Evolutionary conservation across 2,888 invertebrate species (phyloP), one percentile per base, ranked within the genome.

Genomic region (Rhamphomyia laevipes): DNA sequence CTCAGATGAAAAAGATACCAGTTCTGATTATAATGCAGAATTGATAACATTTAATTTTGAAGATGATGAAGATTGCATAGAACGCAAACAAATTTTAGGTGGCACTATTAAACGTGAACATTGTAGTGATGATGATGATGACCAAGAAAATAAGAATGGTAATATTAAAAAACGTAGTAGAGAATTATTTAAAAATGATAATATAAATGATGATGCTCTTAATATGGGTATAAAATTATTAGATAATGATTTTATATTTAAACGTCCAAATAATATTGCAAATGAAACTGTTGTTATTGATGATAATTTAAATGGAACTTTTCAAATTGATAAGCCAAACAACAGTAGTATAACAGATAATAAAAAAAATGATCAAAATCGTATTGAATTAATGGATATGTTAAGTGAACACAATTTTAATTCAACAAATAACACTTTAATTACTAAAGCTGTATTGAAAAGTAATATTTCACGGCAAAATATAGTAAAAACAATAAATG

Each of bases 401-500:
- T 48, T 61, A 31, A 61, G 59, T 6, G 62, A 63, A 30, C 54
- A 63, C 40, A 58, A 61, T 48, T 56, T 58, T 2, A 57, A 54
- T 47, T 49, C 58, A 16, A 43, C 57, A 12, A 58, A 59, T 53
- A 48, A 53, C 42, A 51, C 52, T 18, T 51, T 53, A 43, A 41
- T 51, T 27, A 48, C 27, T 16, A 50, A 53, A 50, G 53, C 51
- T 53, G 46, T 18, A 18, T 48, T 67, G 10, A 68, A 65, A 47
- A 63, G 66, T 1, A 65, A 58, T 31, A 49, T 55, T n/a, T 53
- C 50, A 15, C 37, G 50, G 6, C 50, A 54, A 27, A 49, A 47
- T n/a, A 49, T 57, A 13, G 52, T 66, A 35, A 63, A 63, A 23
- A 62, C 65, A 4, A 60, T 64, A 10, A 59, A 60, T 3, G 58